Evolutionary conservation across 2,888 invertebrate genomes (phyloP), one percentile per base, ranked within the genome.

Genomic region (Lasioglossum zephyrum): DNA sequence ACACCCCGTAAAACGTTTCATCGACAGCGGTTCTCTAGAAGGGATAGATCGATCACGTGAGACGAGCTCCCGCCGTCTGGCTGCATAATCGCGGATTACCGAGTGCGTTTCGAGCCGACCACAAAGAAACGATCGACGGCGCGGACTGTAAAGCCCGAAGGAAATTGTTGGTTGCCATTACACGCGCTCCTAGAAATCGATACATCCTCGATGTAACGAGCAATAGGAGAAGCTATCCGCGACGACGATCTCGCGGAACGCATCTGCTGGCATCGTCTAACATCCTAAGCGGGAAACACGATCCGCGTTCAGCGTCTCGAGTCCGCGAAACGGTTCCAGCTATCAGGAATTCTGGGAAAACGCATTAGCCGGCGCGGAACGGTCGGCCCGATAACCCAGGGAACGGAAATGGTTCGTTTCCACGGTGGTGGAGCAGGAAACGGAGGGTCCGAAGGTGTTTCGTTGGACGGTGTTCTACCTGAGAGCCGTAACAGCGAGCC

Each of bases 321-420:
- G 39, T 39, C 9, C 22, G 69, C 39, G 69, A 39, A 39, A 69
- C 36, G 39, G 69, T 69, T 41, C 69, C 69, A 4, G 69, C 69
- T 22, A 72, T 72, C 72, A 16, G 16, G 72, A 69, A 49, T 87
- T 82, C 87, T 82, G n/a, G 82, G 86, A 86, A 86, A 86, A 81
- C 72, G 77, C 77, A 60, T 78, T 44, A 84, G 73, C 78, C 82
- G 76, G 53, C 75, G 63, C 73, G 86, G 77, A 77, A 70, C 80
- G 57, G 16, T 41, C 63, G 44, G 70, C 57, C 22, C 49, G 85
- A 87, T 82, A 86, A 79, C 75, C 70, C 31, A 11, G 26, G 74
- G 73, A 63, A 66, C 86, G 86, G 82, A 87, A 82, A 82, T 77
- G 70, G 78, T 76, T 77, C 74, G 78, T 76, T 77, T 75, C 77